phyloP scores from a whole-genome alignment of 2,888 invertebrate genomes.

The Aphrophora alni region DNA sequence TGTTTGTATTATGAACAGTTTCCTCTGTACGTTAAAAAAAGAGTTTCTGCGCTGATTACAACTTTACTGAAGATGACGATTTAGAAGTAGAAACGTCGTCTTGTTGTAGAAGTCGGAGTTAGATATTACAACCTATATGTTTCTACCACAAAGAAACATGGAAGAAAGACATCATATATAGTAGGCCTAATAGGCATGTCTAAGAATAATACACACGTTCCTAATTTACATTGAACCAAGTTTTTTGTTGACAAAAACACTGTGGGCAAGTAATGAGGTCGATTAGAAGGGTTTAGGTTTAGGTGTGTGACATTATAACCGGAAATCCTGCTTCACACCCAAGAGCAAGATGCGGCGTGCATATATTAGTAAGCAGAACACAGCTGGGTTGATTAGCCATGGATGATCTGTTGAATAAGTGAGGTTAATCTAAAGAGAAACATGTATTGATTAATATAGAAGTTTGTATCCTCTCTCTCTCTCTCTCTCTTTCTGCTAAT shows the following conservation, averaged over 20 bases:
- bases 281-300: background rate
- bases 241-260: background rate
- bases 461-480: background rate
- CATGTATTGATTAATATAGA: background rate
- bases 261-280: background rate
- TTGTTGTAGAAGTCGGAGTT: no score
- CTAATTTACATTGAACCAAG: background rate
- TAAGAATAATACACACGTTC: background rate
- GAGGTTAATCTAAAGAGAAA: background rate
- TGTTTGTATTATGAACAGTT: no score
- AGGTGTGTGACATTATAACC: slow-evolving; percentile 5
- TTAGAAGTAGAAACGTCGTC: no score
- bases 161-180: no score
- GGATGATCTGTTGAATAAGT: background rate
- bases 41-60: no score
- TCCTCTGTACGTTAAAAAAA: no score
- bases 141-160: no score
- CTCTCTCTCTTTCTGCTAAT: no score
- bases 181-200: no score
- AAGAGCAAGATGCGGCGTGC: background rate
- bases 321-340: background rate
- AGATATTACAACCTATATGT: no score
- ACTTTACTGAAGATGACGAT: no score
- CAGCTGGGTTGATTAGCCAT: background rate
- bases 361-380: background rate